phyloP scores from a whole-genome alignment of 2,888 invertebrate genomes.

The Conus canariensis region DNA sequence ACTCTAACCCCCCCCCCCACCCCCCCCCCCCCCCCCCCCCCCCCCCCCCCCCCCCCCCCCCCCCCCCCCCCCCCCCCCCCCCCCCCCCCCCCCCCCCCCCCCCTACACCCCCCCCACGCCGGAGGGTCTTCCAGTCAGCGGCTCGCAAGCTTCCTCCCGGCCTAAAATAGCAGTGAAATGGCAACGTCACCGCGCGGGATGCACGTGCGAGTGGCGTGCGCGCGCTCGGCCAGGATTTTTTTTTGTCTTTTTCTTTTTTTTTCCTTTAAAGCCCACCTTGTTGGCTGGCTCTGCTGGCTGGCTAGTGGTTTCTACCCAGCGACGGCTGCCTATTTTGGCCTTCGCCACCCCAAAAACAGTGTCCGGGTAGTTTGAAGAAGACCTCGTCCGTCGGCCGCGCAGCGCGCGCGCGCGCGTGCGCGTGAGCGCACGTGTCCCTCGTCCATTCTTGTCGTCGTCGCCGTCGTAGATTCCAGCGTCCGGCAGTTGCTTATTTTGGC shows the following conservation, averaged over 20 bases:
- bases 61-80: background rate
- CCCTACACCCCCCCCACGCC: background rate
- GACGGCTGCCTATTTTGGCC: slow-evolving; percentile 12
- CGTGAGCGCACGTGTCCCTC: background rate
- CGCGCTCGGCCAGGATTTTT: background rate
- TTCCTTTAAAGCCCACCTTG: no score
- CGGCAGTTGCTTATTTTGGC: slow-evolving; percentile 8
- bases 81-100: background rate
- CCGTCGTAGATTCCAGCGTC: background rate
- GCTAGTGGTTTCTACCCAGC: background rate
- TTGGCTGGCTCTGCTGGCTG: no score
- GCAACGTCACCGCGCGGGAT: background rate
- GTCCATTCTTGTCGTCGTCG: background rate
- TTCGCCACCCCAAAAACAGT: background rate
- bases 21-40: background rate
- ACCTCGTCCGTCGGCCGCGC: no score
- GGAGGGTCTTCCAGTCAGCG: background rate
- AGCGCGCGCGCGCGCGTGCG: background rate
- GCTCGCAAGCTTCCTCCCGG: no score
- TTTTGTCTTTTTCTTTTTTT: background rate
- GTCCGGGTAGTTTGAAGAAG: background rate
- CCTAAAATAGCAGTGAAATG: slow-evolving; percentile 1
- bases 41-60: background rate
- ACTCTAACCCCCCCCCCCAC: background rate
- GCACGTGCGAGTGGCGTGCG: background rate